phyloP scores from a whole-genome alignment of 2,797 vertebrate genomes.

The Cuculus canorus region DNA sequence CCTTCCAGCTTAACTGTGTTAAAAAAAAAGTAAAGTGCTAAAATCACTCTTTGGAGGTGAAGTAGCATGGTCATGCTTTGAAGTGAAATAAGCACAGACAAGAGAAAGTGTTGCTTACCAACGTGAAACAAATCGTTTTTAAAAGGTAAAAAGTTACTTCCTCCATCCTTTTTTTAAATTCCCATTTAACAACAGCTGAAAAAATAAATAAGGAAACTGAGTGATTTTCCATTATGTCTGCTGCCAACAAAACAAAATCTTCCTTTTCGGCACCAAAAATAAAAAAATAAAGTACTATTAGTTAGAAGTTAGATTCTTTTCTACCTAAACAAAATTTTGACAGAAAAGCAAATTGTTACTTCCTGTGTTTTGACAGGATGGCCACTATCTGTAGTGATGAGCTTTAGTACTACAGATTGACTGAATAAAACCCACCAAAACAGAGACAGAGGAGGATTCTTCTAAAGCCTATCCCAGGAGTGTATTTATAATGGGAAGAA shows the following conservation, averaged over 20 bases:
- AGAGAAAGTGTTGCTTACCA: not conserved
- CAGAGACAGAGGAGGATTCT: not conserved
- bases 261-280: not conserved
- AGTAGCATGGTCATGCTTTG: not conserved
- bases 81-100: constrained; percentile 4
- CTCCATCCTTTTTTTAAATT: not conserved
- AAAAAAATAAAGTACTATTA: not conserved
- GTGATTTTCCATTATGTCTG: not conserved
- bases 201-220: not conserved
- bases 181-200: not conserved
- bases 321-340: not conserved
- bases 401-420: not conserved
- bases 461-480: not conserved
- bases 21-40: constrained; percentile 17
- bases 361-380: not conserved
- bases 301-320: not conserved
- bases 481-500: not conserved
- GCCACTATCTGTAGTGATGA: not conserved
- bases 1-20: constrained; percentile 15
- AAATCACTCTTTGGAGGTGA: constrained; percentile 25
- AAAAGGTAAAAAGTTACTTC: not conserved
- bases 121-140: not conserved
- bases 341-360: not conserved
- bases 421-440: fast-evolving
- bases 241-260: not conserved